Percentiles rank a stretch among this genome's conserved stretches.
These are phyloP conservation scores for Coturnix japonica DNA, from an alignment of 2,113 vertebrate genomes.

Conservation along the genomic window DNA sequence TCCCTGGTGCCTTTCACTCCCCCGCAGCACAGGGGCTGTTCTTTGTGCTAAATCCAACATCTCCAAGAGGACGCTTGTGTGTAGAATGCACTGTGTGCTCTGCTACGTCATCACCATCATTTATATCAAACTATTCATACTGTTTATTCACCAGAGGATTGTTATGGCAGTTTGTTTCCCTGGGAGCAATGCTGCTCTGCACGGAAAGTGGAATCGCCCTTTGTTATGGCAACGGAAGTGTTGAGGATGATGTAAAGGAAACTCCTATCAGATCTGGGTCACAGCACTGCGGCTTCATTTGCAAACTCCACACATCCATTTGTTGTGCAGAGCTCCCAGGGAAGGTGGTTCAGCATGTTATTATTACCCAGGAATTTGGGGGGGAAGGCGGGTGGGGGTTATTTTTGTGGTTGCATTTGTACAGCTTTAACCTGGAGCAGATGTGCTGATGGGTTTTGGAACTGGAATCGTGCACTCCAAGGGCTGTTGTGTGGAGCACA, in stretches of 20 bases:
- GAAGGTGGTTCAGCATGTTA: slow-evolving; percentile 10
- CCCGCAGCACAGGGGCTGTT: neutral
- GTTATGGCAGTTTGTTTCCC: neutral
- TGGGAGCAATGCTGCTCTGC: neutral
- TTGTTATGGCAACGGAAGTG: slow-evolving; percentile 69
- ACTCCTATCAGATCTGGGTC: slow-evolving; percentile 64
- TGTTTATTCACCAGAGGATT: neutral
- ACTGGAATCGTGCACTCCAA: neutral
- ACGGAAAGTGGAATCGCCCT: slow-evolving; percentile 1
- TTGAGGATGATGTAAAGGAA: slow-evolving; percentile 65
- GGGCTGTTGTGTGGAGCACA: neutral
- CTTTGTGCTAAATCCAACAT: neutral
- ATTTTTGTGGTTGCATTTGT: slow-evolving; percentile 11
- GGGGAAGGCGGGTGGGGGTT: slow-evolving; percentile 22
- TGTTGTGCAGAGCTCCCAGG: slow-evolving; percentile 32
- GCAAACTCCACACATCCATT: neutral
- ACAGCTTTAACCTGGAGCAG: slow-evolving; percentile 56
- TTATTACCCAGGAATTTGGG: slow-evolving; percentile 57
- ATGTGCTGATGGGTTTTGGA: neutral
- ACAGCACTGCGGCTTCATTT: neutral
- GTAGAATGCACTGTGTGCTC: neutral
- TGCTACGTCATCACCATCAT: neutral
- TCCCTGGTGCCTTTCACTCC: neutral
- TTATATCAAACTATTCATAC: neutral
- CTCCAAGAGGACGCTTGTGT: neutral